These are phyloP conservation scores for Hoplias malabaricus DNA, from an alignment of 2,113 vertebrate species.

Conservation along the genomic window DNA sequence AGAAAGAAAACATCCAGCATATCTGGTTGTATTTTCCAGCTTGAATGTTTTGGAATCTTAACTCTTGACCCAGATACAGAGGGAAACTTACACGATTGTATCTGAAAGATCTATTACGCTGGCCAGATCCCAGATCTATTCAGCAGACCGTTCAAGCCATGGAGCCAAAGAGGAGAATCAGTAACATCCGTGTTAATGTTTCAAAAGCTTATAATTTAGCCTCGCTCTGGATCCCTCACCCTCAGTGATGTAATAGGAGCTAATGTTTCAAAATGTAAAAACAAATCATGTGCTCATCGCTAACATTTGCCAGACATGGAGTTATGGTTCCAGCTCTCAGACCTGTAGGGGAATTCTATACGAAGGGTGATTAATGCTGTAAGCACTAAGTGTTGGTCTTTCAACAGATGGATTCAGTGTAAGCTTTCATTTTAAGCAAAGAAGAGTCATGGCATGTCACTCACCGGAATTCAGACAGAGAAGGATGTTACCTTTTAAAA, in stretches of 20 bases:
- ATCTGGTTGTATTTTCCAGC: not conserved
- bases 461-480: not conserved
- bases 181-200: slow-evolving; percentile 45
- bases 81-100: slow-evolving; percentile 17
- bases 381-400: slow-evolving; percentile 1
- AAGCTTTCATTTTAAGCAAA: not conserved
- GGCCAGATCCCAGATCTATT: slow-evolving; percentile 35
- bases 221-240: slow-evolving; percentile 36
- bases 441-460: not conserved
- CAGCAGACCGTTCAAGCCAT: not conserved
- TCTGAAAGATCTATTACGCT: slow-evolving; percentile 44
- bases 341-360: slow-evolving; percentile 31
- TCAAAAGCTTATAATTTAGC: slow-evolving; percentile 43
- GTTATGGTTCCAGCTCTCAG: slow-evolving; percentile 32
- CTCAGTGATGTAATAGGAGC: slow-evolving; percentile 54
- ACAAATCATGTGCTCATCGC: slow-evolving; percentile 40
- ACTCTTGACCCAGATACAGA: slow-evolving; percentile 40
- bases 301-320: slow-evolving; percentile 40
- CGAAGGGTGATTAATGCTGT: slow-evolving; percentile 22
- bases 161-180: slow-evolving; percentile 44
- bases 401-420: slow-evolving; percentile 17
- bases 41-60: slow-evolving; percentile 29
- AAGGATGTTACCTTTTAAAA: not conserved
- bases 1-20: not conserved
- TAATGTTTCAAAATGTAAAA: slow-evolving; percentile 47